A percentile compares a stretch with the other conserved stretches of the same genome.
Evolutionary conservation across 2,888 invertebrate species (phyloP).

Genomic region (Nymphalis c-album): DNA sequence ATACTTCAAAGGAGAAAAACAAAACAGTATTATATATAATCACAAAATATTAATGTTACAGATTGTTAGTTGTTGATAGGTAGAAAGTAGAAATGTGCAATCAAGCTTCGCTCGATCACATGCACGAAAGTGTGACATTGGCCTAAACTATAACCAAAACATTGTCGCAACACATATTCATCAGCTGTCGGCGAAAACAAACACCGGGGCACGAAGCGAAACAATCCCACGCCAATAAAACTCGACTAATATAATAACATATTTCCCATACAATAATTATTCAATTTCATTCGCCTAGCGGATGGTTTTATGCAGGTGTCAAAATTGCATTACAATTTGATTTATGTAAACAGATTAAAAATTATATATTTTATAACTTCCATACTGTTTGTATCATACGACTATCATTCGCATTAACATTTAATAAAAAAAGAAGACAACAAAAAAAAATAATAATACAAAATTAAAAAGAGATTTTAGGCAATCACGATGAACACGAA

Average conservation of each 20-base stretch:
- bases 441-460: too few species aligned
- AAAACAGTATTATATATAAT: too few species aligned
- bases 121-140: neutral
- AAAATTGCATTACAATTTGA: neutral
- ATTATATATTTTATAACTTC: neutral
- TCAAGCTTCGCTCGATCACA: neutral
- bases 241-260: constrained; percentile 48
- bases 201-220: constrained; percentile 27
- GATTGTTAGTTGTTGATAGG: too few species aligned
- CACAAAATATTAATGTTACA: too few species aligned
- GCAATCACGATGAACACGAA: too few species aligned
- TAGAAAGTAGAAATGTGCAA: neutral
- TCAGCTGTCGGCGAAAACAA: constrained; percentile 38
- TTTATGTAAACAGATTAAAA: neutral
- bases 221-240: constrained; percentile 54
- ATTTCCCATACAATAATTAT: constrained; percentile 53
- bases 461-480: too few species aligned
- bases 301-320: constrained; percentile 35
- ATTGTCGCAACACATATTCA: constrained; percentile 12
- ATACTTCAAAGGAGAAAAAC: too few species aligned
- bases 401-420: neutral
- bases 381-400: neutral
- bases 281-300: constrained; percentile 49
- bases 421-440: too few species aligned
- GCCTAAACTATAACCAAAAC: neutral